Evolutionary conservation across 2,888 invertebrate genomes (phyloP).

Genomic region (Brachyptera putata): DNA sequence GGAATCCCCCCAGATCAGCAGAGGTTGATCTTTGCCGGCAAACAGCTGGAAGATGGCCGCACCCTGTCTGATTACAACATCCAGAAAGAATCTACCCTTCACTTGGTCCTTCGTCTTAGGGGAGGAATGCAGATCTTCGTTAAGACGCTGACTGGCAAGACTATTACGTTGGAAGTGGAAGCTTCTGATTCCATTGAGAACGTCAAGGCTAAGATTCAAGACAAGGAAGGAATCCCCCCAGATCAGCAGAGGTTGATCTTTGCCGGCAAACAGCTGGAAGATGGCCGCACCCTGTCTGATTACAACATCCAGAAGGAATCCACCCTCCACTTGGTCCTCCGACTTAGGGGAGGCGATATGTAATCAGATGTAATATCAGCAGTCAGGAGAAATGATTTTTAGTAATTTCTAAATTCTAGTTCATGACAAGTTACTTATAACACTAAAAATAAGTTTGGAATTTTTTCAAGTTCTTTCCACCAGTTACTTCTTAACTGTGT

Average conservation of each 20-base stretch:
- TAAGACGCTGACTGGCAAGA: constrained; percentile 48
- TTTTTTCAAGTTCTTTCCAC: too few relatives aligned
- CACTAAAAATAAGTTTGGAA: too few relatives aligned
- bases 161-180: constrained; percentile 46
- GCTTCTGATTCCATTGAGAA: constrained; percentile 62
- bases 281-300: constrained; percentile 85
- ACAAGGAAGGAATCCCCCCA: constrained; percentile 55
- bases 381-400: neutral
- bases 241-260: constrained; percentile 62
- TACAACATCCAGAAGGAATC: constrained; percentile 85
- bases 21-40: constrained; percentile 44
- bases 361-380: too few relatives aligned
- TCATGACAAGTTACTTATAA: neutral
- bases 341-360: constrained; percentile 47
- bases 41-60: constrained; percentile 48
- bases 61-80: constrained; percentile 55
- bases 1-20: constrained; percentile 53
- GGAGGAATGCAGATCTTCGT: constrained; percentile 59
- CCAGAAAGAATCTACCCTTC: constrained; percentile 56
- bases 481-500: too few relatives aligned
- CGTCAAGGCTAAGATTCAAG: constrained; percentile 58
- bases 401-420: neutral
- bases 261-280: constrained; percentile 66
- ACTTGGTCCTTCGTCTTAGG: constrained; percentile 53
- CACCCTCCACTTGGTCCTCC: constrained; percentile 53